Evolutionary conservation across 2,113 vertebrate genomes (phyloP).

Genomic region (Tympanuchus pallidicinctus): DNA sequence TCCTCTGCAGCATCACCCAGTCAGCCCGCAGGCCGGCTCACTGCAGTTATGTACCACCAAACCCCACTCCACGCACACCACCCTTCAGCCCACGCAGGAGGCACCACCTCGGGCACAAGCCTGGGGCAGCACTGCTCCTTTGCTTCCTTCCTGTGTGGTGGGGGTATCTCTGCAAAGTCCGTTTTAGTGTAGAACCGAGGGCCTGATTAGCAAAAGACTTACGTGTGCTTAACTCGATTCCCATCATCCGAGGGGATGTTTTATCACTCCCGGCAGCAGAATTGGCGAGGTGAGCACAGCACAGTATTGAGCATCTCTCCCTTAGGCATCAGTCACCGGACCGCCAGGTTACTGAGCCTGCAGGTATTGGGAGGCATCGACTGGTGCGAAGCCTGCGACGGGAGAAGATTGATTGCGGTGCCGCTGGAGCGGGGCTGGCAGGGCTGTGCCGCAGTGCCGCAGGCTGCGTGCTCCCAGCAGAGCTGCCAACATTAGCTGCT

Average conservation of each 20-base stretch:
- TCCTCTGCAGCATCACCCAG: not conserved
- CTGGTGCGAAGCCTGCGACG: not conserved
- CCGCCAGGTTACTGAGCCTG: not conserved
- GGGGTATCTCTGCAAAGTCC: not conserved
- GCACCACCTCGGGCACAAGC: fast-evolving
- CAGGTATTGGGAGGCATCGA: not conserved
- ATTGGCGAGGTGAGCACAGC: not conserved
- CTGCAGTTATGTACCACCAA: fast-evolving
- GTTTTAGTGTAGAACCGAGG: fast-evolving
- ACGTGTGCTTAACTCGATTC: not conserved
- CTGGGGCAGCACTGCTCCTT: not conserved
- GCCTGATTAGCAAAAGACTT: not conserved
- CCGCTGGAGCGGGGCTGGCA: not conserved
- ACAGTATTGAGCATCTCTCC: not conserved
- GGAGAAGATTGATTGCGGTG: constrained; percentile 40
- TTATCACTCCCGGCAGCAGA: not conserved
- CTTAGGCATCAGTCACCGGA: not conserved
- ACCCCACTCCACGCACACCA: not conserved
- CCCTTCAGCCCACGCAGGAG: not conserved
- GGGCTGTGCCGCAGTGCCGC: not conserved
- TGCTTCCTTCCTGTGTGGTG: not conserved
- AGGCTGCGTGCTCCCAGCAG: not conserved
- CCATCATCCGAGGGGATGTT: fast-evolving
- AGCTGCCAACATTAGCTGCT: not conserved
- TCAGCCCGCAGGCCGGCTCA: not conserved